Evolutionary conservation across 1,140 invertebrate genomes (phyloP).

Genomic region (Aphaenogaster rudis): DNA sequence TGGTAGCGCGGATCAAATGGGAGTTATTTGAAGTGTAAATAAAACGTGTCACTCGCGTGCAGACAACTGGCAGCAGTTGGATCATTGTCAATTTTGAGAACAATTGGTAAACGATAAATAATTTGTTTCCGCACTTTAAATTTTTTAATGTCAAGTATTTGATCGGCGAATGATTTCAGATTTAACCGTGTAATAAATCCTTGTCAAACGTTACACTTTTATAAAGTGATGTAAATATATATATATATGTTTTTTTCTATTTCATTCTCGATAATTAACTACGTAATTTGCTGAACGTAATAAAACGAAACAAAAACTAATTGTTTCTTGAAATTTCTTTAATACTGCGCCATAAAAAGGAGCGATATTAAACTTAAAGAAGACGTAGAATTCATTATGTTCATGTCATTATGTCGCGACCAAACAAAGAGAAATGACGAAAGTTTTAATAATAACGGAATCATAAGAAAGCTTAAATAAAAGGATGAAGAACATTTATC

Average conservation of each 20-base stretch:
- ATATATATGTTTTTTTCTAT: not conserved
- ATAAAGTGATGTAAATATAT: not conserved
- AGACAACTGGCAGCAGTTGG: not conserved
- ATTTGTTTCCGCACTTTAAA: not conserved
- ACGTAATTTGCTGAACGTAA: not conserved
- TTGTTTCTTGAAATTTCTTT: constrained; percentile 8
- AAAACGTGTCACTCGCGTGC: not conserved
- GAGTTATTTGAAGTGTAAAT: not conserved
- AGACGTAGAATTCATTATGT: not conserved
- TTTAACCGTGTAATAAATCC: not conserved
- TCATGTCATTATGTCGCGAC: not conserved
- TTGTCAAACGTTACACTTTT: not conserved
- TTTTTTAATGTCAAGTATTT: not conserved
- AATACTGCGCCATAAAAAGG: not conserved
- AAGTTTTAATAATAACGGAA: not conserved
- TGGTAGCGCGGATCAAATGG: not conserved
- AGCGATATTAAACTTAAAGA: not conserved
- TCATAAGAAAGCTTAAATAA: not conserved
- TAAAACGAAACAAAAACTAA: not conserved
- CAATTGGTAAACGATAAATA: not conserved
- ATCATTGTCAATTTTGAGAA: not conserved
- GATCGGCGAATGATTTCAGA: not conserved
- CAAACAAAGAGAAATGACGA: not conserved
- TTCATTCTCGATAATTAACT: not conserved
- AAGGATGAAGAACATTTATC: not conserved